These are phyloP conservation scores for Orthonychiurus folsomi DNA, from an alignment of 2,888 invertebrate species.

Conservation along the genomic window DNA sequence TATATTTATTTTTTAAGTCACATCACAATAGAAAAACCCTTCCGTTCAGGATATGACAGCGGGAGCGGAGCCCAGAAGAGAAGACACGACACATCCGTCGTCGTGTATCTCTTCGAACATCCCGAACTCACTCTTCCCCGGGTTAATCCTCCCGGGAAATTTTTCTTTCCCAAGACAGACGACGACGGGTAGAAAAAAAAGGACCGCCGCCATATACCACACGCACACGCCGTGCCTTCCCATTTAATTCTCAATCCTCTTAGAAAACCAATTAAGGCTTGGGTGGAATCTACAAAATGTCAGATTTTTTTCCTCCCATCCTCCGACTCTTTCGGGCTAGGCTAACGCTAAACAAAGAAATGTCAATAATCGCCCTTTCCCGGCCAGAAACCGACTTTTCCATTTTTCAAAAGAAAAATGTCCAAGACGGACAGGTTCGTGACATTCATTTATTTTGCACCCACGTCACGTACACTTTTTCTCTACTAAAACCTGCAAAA, in stretches of 20 bases:
- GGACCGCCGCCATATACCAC: no score
- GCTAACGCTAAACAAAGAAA: background rate
- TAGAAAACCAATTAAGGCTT: constrained; percentile 1
- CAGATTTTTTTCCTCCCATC: background rate
- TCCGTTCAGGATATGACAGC: no score
- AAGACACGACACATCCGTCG: background rate
- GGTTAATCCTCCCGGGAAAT: background rate
- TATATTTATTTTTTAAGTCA: no score
- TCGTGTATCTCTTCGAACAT: background rate
- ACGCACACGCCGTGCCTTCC: no score
- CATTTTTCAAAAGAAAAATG: background rate
- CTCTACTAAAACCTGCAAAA: background rate
- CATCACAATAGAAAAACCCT: no score
- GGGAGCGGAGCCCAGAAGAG: background rate
- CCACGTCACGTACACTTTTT: no score
- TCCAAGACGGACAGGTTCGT: background rate
- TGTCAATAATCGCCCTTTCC: background rate
- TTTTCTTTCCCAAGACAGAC: background rate
- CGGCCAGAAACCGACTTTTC: background rate
- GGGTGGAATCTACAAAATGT: background rate
- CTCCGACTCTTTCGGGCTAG: background rate
- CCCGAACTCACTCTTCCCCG: background rate
- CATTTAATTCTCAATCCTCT: background rate
- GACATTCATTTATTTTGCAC: background rate
- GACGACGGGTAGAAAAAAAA: background rate